Percentiles rank a stretch among this genome's conserved stretches.
Conservation (phyloP, 2,888 invertebrate species). For the Empis livida region DNA sequence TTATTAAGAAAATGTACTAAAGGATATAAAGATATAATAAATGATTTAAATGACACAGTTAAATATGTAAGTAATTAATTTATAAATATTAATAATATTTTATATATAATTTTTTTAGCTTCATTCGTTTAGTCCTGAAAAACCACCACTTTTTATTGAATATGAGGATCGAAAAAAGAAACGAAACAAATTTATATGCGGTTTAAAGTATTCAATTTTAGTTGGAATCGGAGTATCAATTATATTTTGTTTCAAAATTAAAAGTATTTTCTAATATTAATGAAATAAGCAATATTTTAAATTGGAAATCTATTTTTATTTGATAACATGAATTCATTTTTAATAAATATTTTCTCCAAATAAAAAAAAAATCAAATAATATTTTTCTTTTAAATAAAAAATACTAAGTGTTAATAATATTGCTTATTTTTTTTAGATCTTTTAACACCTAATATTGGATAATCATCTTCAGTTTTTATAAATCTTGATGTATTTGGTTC, state of each 20-base stretch:
- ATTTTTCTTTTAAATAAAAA: too few species aligned
- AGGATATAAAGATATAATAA: conserved; percentile 21
- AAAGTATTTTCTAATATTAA: conserved; percentile 21
- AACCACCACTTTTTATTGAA: conserved; percentile 27
- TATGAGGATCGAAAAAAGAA: conserved; percentile 25
- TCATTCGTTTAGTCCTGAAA: conserved; percentile 26
- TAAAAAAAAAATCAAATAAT: too few species aligned
- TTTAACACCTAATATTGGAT: too few species aligned
- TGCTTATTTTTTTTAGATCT: too few species aligned
- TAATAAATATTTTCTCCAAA: too few species aligned
- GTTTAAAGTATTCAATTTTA: conserved; percentile 28
- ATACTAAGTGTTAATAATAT: too few species aligned
- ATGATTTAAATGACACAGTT: conserved; percentile 22
- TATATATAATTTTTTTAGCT: conserved; percentile 18
- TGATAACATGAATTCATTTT: too few species aligned
- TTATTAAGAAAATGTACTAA: conserved; percentile 17
- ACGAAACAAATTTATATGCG: conserved; percentile 20
- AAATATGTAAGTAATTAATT: conserved; percentile 27
- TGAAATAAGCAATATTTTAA: neutral
- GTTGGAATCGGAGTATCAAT: conserved; percentile 25
- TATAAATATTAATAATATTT: neutral
- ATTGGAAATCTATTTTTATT: too few species aligned
- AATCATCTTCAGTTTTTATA: too few species aligned
- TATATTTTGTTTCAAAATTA: conserved; percentile 26
- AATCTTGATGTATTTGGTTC: too few species aligned